A percentile compares a stretch with the other conserved stretches of the same genome.
These are phyloP conservation scores for Sarcoramphus papa DNA, from an alignment of 2,797 vertebrate species.

Conservation along the genomic window DNA sequence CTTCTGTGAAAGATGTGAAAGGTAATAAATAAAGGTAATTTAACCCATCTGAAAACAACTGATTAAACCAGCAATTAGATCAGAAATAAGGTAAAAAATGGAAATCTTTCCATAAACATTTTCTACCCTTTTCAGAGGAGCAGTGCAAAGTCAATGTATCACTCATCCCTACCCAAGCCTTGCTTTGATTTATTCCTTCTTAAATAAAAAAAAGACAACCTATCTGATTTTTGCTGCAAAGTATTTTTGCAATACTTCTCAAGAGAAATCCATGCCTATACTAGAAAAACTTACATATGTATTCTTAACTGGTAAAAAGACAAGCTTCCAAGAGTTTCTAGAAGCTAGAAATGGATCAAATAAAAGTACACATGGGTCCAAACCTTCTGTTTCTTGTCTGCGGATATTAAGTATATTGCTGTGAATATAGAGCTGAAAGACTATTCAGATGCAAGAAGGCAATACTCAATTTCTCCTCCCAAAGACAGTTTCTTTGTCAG, in stretches of 20 bases:
- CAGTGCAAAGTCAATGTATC: background rate
- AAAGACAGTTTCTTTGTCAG: conserved; percentile 64
- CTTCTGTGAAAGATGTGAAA: background rate
- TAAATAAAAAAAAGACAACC: background rate
- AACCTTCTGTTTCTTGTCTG: conserved; percentile 55
- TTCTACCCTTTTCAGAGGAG: background rate
- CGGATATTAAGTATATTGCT: conserved; percentile 34
- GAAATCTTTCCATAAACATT: background rate
- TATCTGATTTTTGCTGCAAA: background rate
- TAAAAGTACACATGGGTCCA: background rate
- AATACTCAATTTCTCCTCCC: conserved; percentile 61
- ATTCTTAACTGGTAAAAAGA: background rate
- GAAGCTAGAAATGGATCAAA: conserved; percentile 5
- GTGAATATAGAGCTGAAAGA: conserved; percentile 56
- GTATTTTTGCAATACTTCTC: background rate
- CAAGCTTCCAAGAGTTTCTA: background rate
- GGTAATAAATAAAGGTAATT: conserved; percentile 5
- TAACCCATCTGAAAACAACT: background rate
- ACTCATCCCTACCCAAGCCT: background rate
- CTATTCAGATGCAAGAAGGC: conserved; percentile 63
- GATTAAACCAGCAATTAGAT: background rate
- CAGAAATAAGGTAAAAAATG: background rate
- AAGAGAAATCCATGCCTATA: background rate
- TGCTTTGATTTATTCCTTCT: conserved; percentile 23
- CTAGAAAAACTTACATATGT: background rate